Percentiles rank a stretch among this genome's conserved stretches.
Evolutionary conservation across 1,140 invertebrate species (phyloP).

Genomic region (Trichomalopsis sarcophagae): DNA sequence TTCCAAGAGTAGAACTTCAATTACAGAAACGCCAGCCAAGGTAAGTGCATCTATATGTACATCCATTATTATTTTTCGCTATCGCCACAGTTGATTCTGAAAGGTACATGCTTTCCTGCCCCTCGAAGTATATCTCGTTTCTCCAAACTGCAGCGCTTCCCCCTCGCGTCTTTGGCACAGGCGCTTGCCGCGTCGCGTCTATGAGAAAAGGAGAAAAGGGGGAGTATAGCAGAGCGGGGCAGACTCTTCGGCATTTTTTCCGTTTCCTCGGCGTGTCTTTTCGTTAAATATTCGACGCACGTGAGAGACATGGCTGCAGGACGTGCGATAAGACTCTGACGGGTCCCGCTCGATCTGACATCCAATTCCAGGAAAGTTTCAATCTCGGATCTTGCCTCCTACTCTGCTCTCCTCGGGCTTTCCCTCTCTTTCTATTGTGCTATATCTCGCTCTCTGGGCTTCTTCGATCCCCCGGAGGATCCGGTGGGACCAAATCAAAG

Average conservation of each 20-base stretch:
- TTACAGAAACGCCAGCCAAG: too few relatives aligned
- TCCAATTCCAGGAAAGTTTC: constrained; percentile 70
- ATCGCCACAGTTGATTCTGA: too few relatives aligned
- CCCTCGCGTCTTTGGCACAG: background rate
- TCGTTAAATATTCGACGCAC: constrained; percentile 68
- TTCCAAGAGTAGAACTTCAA: too few relatives aligned
- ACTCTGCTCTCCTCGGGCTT: background rate
- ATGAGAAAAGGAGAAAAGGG: background rate
- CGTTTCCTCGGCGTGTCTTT: constrained; percentile 32
- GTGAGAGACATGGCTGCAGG: constrained; percentile 57
- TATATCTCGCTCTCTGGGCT: background rate
- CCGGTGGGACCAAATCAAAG: constrained; percentile 60
- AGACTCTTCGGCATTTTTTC: constrained; percentile 50
- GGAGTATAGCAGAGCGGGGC: background rate
- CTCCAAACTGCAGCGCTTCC: too few relatives aligned
- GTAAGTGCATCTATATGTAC: too few relatives aligned
- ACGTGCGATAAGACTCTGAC: constrained; percentile 66
- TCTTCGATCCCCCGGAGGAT: constrained; percentile 62
- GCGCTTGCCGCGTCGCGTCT: background rate
- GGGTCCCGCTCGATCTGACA: constrained; percentile 65
- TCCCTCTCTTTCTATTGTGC: background rate
- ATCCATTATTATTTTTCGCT: too few relatives aligned
- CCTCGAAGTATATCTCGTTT: too few relatives aligned
- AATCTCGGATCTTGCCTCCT: constrained; percentile 61
- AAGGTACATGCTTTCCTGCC: too few relatives aligned